phyloP scores from a whole-genome alignment of 2,113 vertebrate genomes.

The Fregata magnificens region DNA sequence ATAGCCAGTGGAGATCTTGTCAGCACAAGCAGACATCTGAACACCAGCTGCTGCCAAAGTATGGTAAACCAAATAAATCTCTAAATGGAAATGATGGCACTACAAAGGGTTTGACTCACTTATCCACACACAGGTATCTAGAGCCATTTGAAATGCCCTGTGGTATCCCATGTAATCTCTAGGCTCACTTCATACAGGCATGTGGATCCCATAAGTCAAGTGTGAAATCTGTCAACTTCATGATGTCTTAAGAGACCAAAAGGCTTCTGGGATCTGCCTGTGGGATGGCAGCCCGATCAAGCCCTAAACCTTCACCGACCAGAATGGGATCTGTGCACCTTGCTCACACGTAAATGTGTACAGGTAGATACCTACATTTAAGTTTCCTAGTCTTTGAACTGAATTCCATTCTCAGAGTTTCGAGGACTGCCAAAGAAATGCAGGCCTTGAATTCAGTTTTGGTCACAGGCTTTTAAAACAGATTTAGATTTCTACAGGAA shows the following conservation, averaged over 20 bases:
- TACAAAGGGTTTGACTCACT: background rate
- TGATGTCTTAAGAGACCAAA: background rate
- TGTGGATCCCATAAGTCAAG: background rate
- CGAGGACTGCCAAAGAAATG: background rate
- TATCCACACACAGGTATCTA: background rate
- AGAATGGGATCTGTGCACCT: background rate
- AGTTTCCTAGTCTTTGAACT: background rate
- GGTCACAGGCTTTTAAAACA: background rate
- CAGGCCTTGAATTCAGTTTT: background rate
- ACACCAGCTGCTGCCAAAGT: background rate
- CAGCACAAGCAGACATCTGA: background rate
- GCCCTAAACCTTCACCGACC: background rate
- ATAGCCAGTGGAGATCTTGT: background rate
- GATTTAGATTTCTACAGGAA: background rate
- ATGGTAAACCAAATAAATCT: background rate
- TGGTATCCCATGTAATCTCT: background rate
- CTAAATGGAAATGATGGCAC: background rate
- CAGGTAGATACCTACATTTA: background rate
- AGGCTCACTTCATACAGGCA: background rate
- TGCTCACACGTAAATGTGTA: accelerated
- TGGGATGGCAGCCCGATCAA: background rate
- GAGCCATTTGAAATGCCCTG: background rate
- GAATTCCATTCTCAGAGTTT: background rate
- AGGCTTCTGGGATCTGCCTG: background rate
- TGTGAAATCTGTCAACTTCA: background rate